Percentiles rank a stretch among this genome's conserved stretches.
Evolutionary conservation across 2,888 invertebrate genomes (phyloP).

Genomic region (Axea sp.): DNA sequence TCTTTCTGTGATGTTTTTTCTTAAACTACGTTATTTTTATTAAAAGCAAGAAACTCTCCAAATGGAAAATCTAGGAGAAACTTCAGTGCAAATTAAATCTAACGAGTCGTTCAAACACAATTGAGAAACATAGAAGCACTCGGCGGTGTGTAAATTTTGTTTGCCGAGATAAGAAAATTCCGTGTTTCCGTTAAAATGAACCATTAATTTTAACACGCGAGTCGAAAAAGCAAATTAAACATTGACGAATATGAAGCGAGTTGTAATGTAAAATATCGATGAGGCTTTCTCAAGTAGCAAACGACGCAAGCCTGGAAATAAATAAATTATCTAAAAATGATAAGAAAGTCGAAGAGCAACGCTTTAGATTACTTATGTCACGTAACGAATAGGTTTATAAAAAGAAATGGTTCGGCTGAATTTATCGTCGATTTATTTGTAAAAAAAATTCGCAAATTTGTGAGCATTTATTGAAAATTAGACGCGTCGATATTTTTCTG

Average conservation of each 20-base stretch:
- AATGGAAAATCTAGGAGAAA: constrained; percentile 18
- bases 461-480: constrained; percentile 12
- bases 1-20: too few species aligned
- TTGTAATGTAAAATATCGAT: not conserved
- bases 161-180: constrained; percentile 9
- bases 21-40: too few species aligned
- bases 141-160: constrained; percentile 9
- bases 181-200: constrained; percentile 1
- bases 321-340: constrained; percentile 22
- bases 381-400: constrained; percentile 4
- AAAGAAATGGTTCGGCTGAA: not conserved
- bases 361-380: constrained; percentile 7
- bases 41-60: too few species aligned
- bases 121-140: constrained; percentile 42
- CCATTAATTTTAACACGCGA: not conserved
- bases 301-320: constrained; percentile 5
- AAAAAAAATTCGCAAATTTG: not conserved
- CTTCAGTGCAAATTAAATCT: constrained; percentile 28
- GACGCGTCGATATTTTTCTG: not conserved
- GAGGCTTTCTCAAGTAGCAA: constrained; percentile 5
- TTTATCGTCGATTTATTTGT: not conserved
- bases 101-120: constrained; percentile 36
- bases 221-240: not conserved
- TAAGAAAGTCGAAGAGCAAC: constrained; percentile 17
- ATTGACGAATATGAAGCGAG: not conserved